Base-by-base conservation (phyloP, 1,140 invertebrate genomes). In the Zaprionus inermis region DNA sequence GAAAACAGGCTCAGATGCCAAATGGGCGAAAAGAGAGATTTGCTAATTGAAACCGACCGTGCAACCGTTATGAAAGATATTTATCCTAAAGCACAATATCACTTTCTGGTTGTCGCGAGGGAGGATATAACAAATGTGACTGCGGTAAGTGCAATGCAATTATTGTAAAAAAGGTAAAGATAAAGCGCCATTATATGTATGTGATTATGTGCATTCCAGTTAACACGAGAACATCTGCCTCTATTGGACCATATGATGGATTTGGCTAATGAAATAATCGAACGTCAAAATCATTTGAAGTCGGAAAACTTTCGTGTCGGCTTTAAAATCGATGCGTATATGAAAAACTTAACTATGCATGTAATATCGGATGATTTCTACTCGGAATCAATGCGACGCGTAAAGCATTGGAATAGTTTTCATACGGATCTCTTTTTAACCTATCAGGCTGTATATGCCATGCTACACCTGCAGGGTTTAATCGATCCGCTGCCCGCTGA, bases 201-300 rank as follows among this genome's bases (percentile, higher is more conserved):
- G 9, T 60, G 2, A 38, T 18, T 36, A n/a, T 2, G 1, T 28
- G 3, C n/a, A 0, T 0, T 3, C 0, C 24, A 89, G 83, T 16
- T 88, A 3, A 83, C 49, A 0, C 63, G 9, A 7, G 77, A 83
- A 0, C 81, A 90, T 10, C 38, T 89, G 14, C 71, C 68, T 1
- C 54, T 89, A 34, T 60, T 89, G 36, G 80, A 89, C 34, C 71
- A 89, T 49, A 76, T 89, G 85, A 73, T 69, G 64, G 80, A 88
- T 0, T 52, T 88, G 55, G 84, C 84, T 1, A 64, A 78, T 36
- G 41, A 84, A 36, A 66, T 88, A 0, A 88, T 88, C 52, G 74
- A 84, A 4, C 20, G 65, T 22, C 67, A 84, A 41, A 16, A 71
- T 0, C 18, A 74, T 9, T 36, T 89, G 41, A 12, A 55, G 3